These are phyloP conservation scores for Pseudorectes ferrugineus DNA, from an alignment of 2,113 vertebrate species.

Conservation along the genomic window DNA sequence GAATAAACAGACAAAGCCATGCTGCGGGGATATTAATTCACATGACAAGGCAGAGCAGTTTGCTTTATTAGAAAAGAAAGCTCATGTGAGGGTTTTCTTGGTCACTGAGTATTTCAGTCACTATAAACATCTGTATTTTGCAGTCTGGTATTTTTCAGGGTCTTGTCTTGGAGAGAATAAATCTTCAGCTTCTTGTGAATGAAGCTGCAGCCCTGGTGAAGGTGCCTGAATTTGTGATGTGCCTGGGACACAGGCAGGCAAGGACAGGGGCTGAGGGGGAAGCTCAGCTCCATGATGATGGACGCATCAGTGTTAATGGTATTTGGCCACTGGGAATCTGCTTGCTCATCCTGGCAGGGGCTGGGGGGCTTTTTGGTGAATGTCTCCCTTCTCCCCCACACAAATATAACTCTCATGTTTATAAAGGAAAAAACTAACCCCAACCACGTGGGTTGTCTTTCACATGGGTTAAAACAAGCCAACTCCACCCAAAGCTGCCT, in stretches of 20 bases:
- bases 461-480: neutral
- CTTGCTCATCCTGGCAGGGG: neutral
- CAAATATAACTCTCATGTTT: neutral
- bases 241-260: neutral
- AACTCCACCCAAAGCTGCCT: neutral
- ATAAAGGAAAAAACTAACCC: neutral
- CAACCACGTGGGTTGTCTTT: neutral
- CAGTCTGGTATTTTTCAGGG: neutral
- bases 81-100: neutral
- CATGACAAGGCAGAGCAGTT: conserved; percentile 26
- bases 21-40: neutral
- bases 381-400: neutral
- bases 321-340: neutral
- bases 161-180: neutral
- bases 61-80: conserved; percentile 35
- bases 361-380: neutral
- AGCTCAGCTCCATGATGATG: neutral
- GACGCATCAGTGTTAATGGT: neutral
- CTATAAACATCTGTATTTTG: neutral
- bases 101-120: neutral
- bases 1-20: conserved; percentile 24
- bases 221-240: neutral
- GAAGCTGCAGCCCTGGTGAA: neutral
- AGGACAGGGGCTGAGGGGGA: neutral
- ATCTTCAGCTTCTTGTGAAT: neutral